Evolutionary conservation across 2,888 invertebrate species (phyloP).

Genomic region (Ypsolopha scabrella): DNA sequence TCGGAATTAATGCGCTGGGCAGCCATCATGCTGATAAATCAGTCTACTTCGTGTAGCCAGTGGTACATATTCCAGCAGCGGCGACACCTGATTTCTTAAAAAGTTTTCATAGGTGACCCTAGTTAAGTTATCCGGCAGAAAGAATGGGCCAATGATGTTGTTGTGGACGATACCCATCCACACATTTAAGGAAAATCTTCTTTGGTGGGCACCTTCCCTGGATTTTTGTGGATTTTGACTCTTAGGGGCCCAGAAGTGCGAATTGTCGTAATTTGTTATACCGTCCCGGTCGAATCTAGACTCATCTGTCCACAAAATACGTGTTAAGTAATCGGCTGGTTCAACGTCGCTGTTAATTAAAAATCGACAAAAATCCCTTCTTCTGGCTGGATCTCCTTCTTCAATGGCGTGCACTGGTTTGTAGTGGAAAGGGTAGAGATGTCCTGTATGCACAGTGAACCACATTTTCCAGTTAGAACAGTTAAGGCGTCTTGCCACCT

Average conservation of each 20-base stretch:
- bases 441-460: slow-evolving; percentile 12
- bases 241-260: neutral
- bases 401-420: neutral
- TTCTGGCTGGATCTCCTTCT: slow-evolving; percentile 7
- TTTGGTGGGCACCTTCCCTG: neutral
- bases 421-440: slow-evolving; percentile 1
- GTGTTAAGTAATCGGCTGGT: slow-evolving; percentile 13
- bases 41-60: neutral
- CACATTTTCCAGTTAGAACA: slow-evolving; percentile 16
- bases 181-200: neutral
- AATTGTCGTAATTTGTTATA: slow-evolving; percentile 17
- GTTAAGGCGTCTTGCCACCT: slow-evolving; percentile 6
- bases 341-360: slow-evolving; percentile 17
- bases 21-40: slow-evolving; percentile 8
- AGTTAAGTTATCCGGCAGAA: slow-evolving; percentile 14
- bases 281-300: slow-evolving; percentile 18
- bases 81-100: slow-evolving; percentile 7
- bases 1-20: slow-evolving; percentile 8
- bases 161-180: neutral
- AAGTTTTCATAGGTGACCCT: slow-evolving; percentile 16
- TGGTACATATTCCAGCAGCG: slow-evolving; percentile 9
- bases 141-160: neutral
- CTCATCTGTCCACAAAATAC: slow-evolving; percentile 17
- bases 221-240: slow-evolving; percentile 16
- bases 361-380: slow-evolving; percentile 15